These are phyloP conservation scores for Anoplopoma fimbria DNA, from an alignment of 2,113 vertebrate species.

Conservation along the genomic window DNA sequence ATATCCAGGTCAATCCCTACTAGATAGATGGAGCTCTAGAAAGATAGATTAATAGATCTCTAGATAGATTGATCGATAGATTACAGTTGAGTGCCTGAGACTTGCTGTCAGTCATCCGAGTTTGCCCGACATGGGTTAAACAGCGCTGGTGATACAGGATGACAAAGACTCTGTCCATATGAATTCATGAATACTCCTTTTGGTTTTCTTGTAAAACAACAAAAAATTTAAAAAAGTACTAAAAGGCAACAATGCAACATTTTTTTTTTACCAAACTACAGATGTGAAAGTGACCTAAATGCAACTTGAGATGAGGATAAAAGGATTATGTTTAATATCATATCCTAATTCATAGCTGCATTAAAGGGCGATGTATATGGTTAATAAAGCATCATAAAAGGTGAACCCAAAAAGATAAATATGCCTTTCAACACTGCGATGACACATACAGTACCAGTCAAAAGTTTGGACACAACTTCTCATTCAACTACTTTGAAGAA, in stretches of 20 bases:
- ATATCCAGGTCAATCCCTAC: too few relatives aligned
- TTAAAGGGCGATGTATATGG: neutral
- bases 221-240: neutral
- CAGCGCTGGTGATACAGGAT: neutral
- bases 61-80: neutral
- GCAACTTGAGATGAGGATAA: neutral
- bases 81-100: neutral
- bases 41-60: neutral
- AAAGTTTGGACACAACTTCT: too few relatives aligned
- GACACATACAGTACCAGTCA: too few relatives aligned
- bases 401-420: neutral
- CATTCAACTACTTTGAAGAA: too few relatives aligned
- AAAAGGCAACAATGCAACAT: neutral
- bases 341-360: neutral
- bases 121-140: neutral
- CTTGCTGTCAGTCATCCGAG: neutral
- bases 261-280: neutral
- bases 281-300: neutral
- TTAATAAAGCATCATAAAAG: neutral
- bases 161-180: too few relatives aligned
- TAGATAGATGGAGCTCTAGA: too few relatives aligned
- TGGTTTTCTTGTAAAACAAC: neutral
- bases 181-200: neutral
- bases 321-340: neutral
- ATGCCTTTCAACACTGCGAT: neutral